Evolutionary conservation across 2,113 vertebrate genomes (phyloP).

Genomic region (Microtus richardsoni): DNA sequence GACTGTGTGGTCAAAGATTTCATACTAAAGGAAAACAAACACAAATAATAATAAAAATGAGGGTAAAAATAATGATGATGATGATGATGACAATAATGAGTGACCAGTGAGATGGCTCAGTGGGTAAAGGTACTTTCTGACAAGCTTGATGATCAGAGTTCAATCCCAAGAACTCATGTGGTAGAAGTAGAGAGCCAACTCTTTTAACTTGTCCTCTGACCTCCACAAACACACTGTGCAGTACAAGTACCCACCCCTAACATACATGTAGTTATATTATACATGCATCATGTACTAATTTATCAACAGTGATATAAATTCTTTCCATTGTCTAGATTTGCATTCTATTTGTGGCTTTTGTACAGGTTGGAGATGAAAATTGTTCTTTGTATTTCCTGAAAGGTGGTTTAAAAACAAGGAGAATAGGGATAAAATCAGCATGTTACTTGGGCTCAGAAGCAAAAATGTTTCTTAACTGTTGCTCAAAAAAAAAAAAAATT

Average conservation of each 20-base stretch:
- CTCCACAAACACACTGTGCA: background rate
- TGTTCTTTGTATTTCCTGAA: conserved; percentile 31
- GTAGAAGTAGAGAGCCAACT: background rate
- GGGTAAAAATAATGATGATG: background rate
- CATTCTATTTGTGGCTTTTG: background rate
- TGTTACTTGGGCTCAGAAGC: background rate
- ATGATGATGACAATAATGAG: background rate
- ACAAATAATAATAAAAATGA: background rate
- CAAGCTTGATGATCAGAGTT: background rate
- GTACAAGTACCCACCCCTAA: background rate
- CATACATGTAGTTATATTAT: background rate
- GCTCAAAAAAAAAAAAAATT: background rate
- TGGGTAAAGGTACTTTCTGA: background rate
- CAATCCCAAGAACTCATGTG: background rate
- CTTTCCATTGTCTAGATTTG: background rate
- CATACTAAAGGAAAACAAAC: background rate
- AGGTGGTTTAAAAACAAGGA: background rate
- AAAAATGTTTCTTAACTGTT: conserved; percentile 13
- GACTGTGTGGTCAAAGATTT: background rate
- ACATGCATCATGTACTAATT: background rate
- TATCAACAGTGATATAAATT: background rate
- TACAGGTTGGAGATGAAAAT: background rate
- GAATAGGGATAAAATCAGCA: background rate
- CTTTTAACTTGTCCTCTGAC: background rate
- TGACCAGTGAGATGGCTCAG: background rate